A percentile compares a stretch with the other conserved stretches of the same genome.
Evolutionary conservation across 92 coral and sea anemone species (phyloP).

Genomic region (Umimayanthus chanpuru): DNA sequence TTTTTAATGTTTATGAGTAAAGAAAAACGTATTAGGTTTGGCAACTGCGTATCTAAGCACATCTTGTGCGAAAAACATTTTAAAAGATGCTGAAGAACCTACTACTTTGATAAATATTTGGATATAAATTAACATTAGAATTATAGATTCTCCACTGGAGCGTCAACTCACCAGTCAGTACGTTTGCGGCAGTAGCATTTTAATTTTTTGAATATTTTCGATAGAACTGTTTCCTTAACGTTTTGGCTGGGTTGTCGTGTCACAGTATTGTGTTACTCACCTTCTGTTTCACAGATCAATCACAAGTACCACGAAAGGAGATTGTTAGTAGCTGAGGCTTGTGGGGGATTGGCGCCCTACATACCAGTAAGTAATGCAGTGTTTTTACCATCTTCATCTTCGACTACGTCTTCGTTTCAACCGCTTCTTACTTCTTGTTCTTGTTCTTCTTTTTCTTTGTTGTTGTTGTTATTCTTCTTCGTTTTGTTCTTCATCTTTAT

Average conservation of each 20-base stretch:
- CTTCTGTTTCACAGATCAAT: constrained; percentile 62
- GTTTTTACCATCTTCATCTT: neutral
- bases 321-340: constrained; percentile 93
- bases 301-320: constrained; percentile 95
- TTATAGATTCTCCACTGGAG: neutral
- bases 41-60: neutral
- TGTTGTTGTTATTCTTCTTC: too few species aligned
- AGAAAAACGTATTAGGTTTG: neutral
- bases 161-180: neutral
- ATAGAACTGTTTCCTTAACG: too few species aligned
- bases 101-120: neutral
- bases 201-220: too few species aligned
- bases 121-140: neutral
- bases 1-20: neutral
- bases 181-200: neutral
- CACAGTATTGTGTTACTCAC: neutral
- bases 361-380: constrained; percentile 69
- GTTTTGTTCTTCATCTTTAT: too few species aligned
- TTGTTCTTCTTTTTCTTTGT: too few species aligned
- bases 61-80: neutral
- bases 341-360: constrained; percentile 89
- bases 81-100: neutral
- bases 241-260: neutral
- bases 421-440: too few species aligned
- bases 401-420: too few species aligned